These are phyloP conservation scores for Hepsetus odoe DNA, from an alignment of 2,113 vertebrate genomes.

Conservation along the genomic window DNA sequence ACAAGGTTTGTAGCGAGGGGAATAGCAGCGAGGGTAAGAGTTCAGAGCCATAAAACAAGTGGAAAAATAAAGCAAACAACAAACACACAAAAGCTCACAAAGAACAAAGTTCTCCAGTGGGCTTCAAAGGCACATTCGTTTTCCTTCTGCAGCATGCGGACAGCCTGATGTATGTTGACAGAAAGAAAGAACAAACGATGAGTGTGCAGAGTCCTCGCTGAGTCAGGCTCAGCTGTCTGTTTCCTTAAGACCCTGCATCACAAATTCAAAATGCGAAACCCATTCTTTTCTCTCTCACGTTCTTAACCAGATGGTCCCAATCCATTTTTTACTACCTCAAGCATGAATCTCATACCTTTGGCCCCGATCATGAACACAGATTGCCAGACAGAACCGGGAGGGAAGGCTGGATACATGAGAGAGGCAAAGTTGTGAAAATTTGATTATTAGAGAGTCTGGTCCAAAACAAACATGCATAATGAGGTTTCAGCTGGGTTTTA, in stretches of 20 bases:
- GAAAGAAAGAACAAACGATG: slow-evolving; percentile 35
- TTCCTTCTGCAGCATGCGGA: slow-evolving; percentile 14
- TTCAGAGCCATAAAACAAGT: slow-evolving; percentile 25
- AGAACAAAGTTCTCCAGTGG: slow-evolving; percentile 39
- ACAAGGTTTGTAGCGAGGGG: neutral
- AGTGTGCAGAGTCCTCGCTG: slow-evolving; percentile 12
- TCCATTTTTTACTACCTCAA: slow-evolving; percentile 2
- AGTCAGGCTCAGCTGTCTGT: slow-evolving; percentile 5
- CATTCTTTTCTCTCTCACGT: neutral
- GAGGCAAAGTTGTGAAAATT: slow-evolving; percentile 23
- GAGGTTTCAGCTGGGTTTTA: slow-evolving; percentile 12
- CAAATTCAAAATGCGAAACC: slow-evolving; percentile 21
- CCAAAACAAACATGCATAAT: slow-evolving; percentile 25
- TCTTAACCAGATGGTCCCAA: neutral
- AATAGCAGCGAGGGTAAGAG: slow-evolving; percentile 28
- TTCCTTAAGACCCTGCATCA: slow-evolving; percentile 18
- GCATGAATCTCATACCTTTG: slow-evolving; percentile 1
- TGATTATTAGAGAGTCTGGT: slow-evolving; percentile 32
- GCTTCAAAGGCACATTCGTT: slow-evolving; percentile 37
- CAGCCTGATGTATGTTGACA: slow-evolving; percentile 31
- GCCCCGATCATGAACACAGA: neutral
- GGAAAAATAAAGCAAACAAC: neutral
- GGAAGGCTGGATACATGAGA: neutral
- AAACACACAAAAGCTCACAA: neutral
- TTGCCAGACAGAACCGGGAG: neutral